A percentile compares a stretch with the other conserved stretches of the same genome.
Evolutionary conservation across 2,797 vertebrate species (phyloP).

Genomic region (Schizothorax lantsangensis): DNA sequence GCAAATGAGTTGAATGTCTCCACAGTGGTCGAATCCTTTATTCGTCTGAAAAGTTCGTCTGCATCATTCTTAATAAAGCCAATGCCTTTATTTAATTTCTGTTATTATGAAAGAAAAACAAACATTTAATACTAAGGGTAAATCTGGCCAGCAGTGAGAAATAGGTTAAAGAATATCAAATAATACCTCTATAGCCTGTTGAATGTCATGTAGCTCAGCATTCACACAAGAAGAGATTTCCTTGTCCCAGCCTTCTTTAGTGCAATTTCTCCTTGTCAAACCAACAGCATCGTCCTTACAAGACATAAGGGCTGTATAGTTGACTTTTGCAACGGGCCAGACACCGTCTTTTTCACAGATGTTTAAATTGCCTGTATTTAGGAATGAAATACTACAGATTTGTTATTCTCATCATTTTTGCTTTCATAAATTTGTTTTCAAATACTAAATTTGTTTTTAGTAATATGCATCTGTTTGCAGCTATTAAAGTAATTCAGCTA

Average conservation of each 20-base stretch:
- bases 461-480: not conserved
- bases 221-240: constrained; percentile 64
- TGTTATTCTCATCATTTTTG: not conserved
- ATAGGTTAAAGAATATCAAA: not conserved
- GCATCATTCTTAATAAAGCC: constrained; percentile 52
- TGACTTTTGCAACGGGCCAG: constrained; percentile 69
- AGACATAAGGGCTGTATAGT: too few species aligned
- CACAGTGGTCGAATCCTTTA: constrained; percentile 53
- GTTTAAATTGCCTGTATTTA: rapidly evolving
- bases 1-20: constrained; percentile 7
- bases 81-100: constrained; percentile 69
- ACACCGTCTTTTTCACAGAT: rapidly evolving
- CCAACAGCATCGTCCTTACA: too few species aligned
- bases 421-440: too few species aligned
- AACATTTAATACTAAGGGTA: not conserved
- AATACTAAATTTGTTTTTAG: too few species aligned
- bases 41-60: not conserved
- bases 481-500: too few species aligned
- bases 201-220: not conserved
- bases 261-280: too few species aligned
- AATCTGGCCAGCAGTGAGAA: not conserved
- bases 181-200: constrained; percentile 50
- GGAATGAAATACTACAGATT: not conserved
- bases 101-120: constrained; percentile 8
- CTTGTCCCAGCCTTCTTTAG: too few species aligned